phyloP scores from a whole-genome alignment of 2,888 invertebrate genomes.

The Minunthozetes semirufus region DNA sequence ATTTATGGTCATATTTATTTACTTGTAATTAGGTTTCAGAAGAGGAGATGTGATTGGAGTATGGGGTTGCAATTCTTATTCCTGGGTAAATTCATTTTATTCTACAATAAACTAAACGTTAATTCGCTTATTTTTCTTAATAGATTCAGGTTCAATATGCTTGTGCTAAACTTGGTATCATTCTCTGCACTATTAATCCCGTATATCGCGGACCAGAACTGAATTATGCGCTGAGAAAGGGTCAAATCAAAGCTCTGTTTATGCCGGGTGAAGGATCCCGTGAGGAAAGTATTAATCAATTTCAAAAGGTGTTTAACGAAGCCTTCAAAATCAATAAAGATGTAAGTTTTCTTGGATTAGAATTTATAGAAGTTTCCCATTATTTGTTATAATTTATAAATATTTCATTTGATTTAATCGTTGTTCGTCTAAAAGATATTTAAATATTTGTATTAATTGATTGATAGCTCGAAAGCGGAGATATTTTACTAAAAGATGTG shows the following conservation, averaged over 20 bases:
- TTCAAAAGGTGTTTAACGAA: conserved; percentile 8
- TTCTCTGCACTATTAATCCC: conserved; percentile 37
- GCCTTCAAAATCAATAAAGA: background rate
- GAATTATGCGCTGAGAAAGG: conserved; percentile 33
- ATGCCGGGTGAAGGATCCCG: conserved; percentile 33
- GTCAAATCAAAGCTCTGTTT: conserved; percentile 35
- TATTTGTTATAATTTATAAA: too few relatives aligned
- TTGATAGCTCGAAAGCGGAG: background rate
- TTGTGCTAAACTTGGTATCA: conserved; percentile 30
- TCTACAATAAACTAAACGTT: background rate
- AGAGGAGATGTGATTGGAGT: conserved; percentile 37
- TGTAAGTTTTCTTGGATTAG: background rate
- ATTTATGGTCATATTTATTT: too few relatives aligned
- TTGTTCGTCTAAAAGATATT: too few relatives aligned
- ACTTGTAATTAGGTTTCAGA: conserved; percentile 27
- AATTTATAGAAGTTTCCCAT: background rate
- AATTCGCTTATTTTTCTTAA: background rate
- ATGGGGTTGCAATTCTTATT: conserved; percentile 36
- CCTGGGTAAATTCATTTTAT: conserved; percentile 25
- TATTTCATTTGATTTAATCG: too few relatives aligned
- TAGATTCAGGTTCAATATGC: conserved; percentile 32
- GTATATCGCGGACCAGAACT: conserved; percentile 36
- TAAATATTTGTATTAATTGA: background rate
- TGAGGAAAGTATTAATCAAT: conserved; percentile 32
- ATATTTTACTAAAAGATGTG: conserved; percentile 28